These are phyloP conservation scores for Netta rufina DNA, from an alignment of 2,797 vertebrate genomes.

Conservation along the genomic window DNA sequence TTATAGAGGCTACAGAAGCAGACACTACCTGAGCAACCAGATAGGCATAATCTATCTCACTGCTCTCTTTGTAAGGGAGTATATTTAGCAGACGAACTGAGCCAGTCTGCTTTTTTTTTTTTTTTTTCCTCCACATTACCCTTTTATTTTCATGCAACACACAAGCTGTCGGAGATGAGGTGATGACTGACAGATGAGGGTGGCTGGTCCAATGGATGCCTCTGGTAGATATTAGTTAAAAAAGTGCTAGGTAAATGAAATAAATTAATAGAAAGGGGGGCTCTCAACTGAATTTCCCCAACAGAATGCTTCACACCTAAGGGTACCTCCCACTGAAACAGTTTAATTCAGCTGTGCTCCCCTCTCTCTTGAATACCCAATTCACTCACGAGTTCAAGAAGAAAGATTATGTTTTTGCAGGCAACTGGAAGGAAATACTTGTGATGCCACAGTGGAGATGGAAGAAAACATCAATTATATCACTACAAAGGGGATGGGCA, in stretches of 20 bases:
- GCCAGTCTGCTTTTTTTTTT: background rate
- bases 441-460: background rate
- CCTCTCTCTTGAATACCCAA: background rate
- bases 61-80: background rate
- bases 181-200: background rate
- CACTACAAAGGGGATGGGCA: background rate
- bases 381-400: background rate
- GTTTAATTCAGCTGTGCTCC: background rate
- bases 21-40: background rate
- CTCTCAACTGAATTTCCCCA: background rate
- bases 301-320: background rate
- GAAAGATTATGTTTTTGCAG: background rate
- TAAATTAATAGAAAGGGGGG: background rate
- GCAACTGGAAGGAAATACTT: background rate
- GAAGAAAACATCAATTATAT: background rate
- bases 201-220: background rate
- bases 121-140: background rate
- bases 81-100: background rate
- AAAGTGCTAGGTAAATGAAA: background rate
- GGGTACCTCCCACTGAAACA: background rate
- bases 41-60: background rate
- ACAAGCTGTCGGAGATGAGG: background rate
- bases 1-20: background rate
- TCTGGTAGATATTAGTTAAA: background rate
- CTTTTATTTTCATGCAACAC: background rate